Percentiles rank a stretch among this genome's conserved stretches.
Conservation (phyloP, 2,113 vertebrate genomes). For the Uria lomvia region DNA sequence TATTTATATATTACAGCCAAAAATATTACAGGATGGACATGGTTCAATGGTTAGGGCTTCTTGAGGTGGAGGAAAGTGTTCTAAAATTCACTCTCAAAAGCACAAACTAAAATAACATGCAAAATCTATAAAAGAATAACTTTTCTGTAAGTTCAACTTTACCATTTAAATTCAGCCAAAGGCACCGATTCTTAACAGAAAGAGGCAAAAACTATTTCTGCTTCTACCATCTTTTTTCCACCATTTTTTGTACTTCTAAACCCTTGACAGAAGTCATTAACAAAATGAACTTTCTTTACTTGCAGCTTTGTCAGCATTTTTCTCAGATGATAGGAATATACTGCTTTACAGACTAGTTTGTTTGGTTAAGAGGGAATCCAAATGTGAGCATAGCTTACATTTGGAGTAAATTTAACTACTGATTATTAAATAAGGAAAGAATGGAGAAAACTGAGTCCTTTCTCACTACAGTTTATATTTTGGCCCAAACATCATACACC, state of each 20-base stretch:
- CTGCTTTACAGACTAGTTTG: background rate
- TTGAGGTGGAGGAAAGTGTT: background rate
- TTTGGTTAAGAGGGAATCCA: background rate
- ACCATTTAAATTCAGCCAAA: background rate
- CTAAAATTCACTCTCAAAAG: background rate
- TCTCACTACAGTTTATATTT: background rate
- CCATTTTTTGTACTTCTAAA: background rate
- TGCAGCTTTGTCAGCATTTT: background rate
- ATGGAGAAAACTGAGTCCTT: fast-evolving
- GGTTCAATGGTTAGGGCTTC: background rate
- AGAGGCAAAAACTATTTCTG: background rate
- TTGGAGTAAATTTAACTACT: background rate
- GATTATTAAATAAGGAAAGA: background rate
- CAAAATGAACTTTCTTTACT: background rate
- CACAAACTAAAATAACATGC: background rate
- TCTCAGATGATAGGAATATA: background rate
- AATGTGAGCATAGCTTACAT: background rate
- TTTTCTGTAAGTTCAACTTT: background rate
- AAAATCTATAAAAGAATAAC: background rate
- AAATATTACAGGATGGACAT: background rate
- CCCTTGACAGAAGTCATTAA: background rate
- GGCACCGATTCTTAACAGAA: background rate
- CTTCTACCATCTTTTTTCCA: background rate
- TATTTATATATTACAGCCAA: background rate
- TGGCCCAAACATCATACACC: background rate